These are phyloP conservation scores for Tachina grossa DNA, from an alignment of 2,888 invertebrate species.

Conservation along the genomic window DNA sequence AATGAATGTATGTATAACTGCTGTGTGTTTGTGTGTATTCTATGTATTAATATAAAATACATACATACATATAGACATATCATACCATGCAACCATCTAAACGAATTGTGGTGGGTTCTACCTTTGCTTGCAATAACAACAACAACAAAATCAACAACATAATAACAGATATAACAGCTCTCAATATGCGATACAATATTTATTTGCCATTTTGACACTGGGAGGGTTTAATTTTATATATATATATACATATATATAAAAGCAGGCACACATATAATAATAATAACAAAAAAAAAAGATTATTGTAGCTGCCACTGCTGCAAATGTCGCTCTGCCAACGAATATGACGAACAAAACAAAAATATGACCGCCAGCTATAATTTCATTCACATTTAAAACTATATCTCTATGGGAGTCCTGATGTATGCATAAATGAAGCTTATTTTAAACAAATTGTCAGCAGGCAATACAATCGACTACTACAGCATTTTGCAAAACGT, in stretches of 20 bases:
- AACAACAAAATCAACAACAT: conserved; percentile 1
- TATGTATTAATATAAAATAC: conserved; percentile 28
- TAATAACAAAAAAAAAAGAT: conserved; percentile 24
- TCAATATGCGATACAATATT: conserved; percentile 56
- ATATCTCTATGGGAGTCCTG: conserved; percentile 43
- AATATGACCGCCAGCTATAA: conserved; percentile 68
- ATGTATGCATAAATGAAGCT: conserved; percentile 29
- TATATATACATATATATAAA: not conserved
- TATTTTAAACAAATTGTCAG: conserved; percentile 71
- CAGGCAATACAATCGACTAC: conserved; percentile 54
- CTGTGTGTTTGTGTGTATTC: not conserved
- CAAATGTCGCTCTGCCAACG: conserved; percentile 45
- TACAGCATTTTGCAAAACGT: conserved; percentile 5
- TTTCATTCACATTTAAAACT: conserved; percentile 75
- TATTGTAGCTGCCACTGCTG: conserved; percentile 48
- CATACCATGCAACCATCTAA: conserved; percentile 19
- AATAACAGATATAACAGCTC: conserved; percentile 18
- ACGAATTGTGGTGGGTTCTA: conserved; percentile 24
- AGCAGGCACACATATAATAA: conserved; percentile 6
- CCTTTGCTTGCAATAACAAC: conserved; percentile 50
- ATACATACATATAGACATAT: conserved; percentile 47
- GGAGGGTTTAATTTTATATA: conserved; percentile 27
- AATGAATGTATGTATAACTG: conserved; percentile 43
- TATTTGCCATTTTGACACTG: conserved; percentile 33
- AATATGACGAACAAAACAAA: conserved; percentile 70